Evolutionary conservation across 2,888 invertebrate species (phyloP).

Genomic region (Chorisops tibialis): DNA sequence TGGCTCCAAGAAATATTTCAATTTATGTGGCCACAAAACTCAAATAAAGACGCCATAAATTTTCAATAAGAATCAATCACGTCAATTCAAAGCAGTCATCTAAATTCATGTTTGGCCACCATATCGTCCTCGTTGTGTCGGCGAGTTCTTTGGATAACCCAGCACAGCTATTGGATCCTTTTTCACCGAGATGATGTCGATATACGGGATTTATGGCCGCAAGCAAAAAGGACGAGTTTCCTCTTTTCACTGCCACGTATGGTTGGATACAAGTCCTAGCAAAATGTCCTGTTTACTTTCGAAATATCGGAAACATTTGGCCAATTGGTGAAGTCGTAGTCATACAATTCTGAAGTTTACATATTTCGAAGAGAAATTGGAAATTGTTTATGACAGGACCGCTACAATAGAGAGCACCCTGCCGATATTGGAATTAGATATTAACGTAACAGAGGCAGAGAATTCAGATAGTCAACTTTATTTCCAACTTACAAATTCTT

Average conservation of each 20-base stretch:
- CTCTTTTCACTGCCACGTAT: neutral
- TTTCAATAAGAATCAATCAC: slow-evolving; percentile 49
- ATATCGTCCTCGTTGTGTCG: neutral
- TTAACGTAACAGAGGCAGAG: no score
- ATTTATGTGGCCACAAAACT: slow-evolving; percentile 31
- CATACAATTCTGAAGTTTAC: neutral
- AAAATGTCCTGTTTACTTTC: slow-evolving; percentile 15
- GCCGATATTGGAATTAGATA: no score
- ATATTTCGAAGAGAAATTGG: neutral
- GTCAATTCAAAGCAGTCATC: slow-evolving; percentile 47
- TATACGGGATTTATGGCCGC: neutral
- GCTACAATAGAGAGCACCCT: neutral
- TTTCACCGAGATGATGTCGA: neutral
- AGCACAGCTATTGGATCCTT: neutral
- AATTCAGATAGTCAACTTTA: no score
- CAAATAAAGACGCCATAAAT: slow-evolving; percentile 38
- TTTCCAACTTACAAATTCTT: no score
- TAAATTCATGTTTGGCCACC: slow-evolving; percentile 44
- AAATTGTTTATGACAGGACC: slow-evolving; percentile 4
- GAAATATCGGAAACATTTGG: slow-evolving; percentile 17
- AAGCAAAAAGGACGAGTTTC: neutral
- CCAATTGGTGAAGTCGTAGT: slow-evolving; percentile 3
- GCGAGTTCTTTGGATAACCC: neutral
- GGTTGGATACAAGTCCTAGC: neutral
- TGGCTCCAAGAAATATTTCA: slow-evolving; percentile 31